A percentile compares a stretch with the other conserved stretches of the same genome.
phyloP scores from a whole-genome alignment of 2,888 invertebrate genomes.

The Acleris cristana region DNA sequence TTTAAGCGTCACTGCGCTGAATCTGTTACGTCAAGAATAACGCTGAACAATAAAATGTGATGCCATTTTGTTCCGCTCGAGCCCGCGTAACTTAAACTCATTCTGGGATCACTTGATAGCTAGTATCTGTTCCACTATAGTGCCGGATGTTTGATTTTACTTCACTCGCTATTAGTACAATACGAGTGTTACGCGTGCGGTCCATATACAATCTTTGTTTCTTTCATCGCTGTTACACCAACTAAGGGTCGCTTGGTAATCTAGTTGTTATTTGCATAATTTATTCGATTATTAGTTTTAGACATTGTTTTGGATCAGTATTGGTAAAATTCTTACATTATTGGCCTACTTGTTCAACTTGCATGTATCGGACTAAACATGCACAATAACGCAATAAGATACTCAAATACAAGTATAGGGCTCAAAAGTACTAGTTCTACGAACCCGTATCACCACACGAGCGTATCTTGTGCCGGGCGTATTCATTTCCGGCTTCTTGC shows the following conservation, averaged over 20 bases:
- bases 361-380: neutral
- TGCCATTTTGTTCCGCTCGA: conserved; percentile 25
- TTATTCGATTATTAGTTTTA: too few species aligned
- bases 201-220: neutral
- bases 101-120: conserved; percentile 5
- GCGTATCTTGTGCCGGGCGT: conserved; percentile 55
- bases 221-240: neutral
- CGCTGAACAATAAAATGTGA: conserved; percentile 43
- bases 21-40: conserved; percentile 59
- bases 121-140: conserved; percentile 8
- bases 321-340: too few species aligned
- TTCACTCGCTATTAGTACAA: neutral
- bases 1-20: conserved; percentile 68
- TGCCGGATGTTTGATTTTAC: conserved; percentile 1
- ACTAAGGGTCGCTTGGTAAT: too few species aligned
- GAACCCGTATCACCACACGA: conserved; percentile 7
- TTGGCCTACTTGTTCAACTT: neutral
- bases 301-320: too few species aligned
- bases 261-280: too few species aligned
- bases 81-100: conserved; percentile 18
- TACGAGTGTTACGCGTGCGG: neutral
- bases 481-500: conserved; percentile 76
- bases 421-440: conserved; percentile 40
- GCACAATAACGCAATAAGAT: conserved; percentile 1
- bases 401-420: neutral